Percentiles rank a stretch among this genome's conserved stretches.
Evolutionary conservation across 2,113 vertebrate species (phyloP).

Genomic region (Pachycephala philippinensis): DNA sequence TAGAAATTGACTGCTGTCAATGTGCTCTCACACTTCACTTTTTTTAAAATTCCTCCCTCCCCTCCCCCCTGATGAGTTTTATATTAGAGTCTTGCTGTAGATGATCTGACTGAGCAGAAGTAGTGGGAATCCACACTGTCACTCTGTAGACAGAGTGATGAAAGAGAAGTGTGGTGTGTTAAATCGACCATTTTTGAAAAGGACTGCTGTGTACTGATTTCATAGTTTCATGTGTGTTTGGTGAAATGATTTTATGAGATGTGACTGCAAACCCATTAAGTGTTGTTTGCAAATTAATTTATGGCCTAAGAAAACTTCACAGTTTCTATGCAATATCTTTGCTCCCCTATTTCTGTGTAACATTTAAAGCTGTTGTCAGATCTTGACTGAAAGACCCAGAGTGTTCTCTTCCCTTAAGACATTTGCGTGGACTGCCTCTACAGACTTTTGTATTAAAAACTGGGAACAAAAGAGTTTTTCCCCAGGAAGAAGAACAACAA

Average conservation of each 20-base stretch:
- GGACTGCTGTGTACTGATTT: conserved; percentile 5
- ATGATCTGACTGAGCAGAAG: conserved; percentile 55
- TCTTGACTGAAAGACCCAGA: neutral
- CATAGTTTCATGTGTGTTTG: neutral
- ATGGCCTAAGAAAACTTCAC: neutral
- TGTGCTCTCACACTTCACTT: conserved; percentile 44
- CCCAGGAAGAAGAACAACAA: neutral
- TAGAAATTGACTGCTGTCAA: conserved; percentile 67
- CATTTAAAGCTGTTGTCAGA: neutral
- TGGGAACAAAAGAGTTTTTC: neutral
- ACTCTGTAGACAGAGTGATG: conserved; percentile 44
- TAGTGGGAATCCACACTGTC: conserved; percentile 47
- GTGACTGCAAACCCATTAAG: neutral
- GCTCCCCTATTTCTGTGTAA: neutral
- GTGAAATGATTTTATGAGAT: neutral
- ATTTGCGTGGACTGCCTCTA: neutral
- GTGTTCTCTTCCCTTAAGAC: neutral
- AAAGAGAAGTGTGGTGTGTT: conserved; percentile 46
- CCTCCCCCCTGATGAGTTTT: neutral
- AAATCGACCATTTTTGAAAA: conserved; percentile 20
- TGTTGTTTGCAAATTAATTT: neutral
- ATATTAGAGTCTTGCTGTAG: conserved; percentile 23
- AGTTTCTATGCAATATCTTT: neutral
- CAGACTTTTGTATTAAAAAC: neutral
- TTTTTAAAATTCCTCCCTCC: neutral